phyloP scores from a whole-genome alignment of 2,888 invertebrate species.

The Hipparchia sbordonii region DNA sequence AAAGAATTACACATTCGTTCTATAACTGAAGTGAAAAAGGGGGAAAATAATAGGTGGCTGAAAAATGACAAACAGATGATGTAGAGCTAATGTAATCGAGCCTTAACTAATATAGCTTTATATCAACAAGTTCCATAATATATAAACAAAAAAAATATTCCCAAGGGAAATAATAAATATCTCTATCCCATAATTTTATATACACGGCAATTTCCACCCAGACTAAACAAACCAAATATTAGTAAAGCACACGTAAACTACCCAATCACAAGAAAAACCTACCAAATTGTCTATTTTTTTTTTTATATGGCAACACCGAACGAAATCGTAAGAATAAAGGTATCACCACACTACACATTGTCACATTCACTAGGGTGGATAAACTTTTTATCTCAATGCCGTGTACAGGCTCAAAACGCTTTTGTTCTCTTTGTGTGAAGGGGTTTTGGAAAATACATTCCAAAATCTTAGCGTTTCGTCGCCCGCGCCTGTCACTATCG shows the following conservation, averaged over 20 bases:
- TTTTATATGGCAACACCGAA: conserved; percentile 22
- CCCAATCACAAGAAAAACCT: conserved; percentile 9
- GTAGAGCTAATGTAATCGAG: conserved; percentile 11
- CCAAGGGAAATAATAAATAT: conserved; percentile 31
- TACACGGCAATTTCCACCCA: conserved; percentile 23
- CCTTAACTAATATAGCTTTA: conserved; percentile 4
- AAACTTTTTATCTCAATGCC: conserved; percentile 81
- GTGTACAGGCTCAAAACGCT: conserved; percentile 96
- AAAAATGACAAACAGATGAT: not conserved
- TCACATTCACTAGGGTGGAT: conserved; percentile 7
- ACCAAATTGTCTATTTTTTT: conserved; percentile 11
- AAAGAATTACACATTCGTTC: not conserved
- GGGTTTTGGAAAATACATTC: conserved; percentile 99
- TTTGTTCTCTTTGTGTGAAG: conserved; percentile 96
- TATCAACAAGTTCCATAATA: conserved; percentile 15
- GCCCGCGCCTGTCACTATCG: conserved; percentile 99
- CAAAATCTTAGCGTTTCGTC: conserved; percentile 99
- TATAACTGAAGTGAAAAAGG: not conserved
- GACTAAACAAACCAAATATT: conserved; percentile 18
- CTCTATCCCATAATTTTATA: conserved; percentile 22
- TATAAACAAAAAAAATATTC: conserved; percentile 31
- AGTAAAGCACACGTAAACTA: conserved; percentile 8
- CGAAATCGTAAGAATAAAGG: conserved; percentile 9
- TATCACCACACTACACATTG: conserved; percentile 23
- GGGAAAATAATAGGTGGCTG: not conserved